Conservation (phyloP, 2,113 vertebrate genomes). For the Ancistrus triradiatus region DNA sequence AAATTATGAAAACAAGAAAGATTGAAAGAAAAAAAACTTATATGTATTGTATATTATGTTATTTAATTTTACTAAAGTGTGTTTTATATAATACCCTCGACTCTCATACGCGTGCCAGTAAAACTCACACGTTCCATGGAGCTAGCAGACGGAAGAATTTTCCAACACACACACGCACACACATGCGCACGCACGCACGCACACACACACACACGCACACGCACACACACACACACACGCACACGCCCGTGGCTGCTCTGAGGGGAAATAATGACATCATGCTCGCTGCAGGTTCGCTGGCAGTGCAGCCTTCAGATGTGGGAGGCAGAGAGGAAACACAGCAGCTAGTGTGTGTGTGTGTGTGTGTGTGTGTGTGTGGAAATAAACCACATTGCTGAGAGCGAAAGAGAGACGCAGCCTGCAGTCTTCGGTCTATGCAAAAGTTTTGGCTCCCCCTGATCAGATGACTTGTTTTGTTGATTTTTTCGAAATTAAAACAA, state of each 20-base stretch:
- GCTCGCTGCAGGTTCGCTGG: conserved; percentile 41
- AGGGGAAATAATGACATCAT: conserved; percentile 51
- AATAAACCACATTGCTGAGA: conserved; percentile 3
- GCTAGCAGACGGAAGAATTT: conserved; percentile 42
- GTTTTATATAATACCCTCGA: too few species aligned
- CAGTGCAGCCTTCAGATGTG: conserved; percentile 36
- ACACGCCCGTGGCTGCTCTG: conserved; percentile 11
- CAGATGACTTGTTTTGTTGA: too few species aligned
- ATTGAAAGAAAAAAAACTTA: too few species aligned
- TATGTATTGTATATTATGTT: too few species aligned
- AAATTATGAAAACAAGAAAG: too few species aligned
- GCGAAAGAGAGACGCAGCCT: neutral
- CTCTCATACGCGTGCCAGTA: conserved; percentile 7
- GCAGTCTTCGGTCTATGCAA: too few species aligned
- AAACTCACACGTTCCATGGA: conserved; percentile 39
- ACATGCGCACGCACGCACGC: conserved; percentile 1
- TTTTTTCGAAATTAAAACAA: too few species aligned
- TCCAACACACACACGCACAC: conserved; percentile 36
- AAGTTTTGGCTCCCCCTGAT: too few species aligned
- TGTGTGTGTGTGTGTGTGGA: conserved; percentile 34
- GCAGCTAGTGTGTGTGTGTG: conserved; percentile 24
- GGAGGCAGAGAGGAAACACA: conserved; percentile 42
- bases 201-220: conserved; percentile 15
- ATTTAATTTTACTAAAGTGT: too few species aligned
- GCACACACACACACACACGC: conserved; percentile 16